These are phyloP conservation scores for Heliornis fulica DNA, from an alignment of 2,113 vertebrate species.

Conservation along the genomic window DNA sequence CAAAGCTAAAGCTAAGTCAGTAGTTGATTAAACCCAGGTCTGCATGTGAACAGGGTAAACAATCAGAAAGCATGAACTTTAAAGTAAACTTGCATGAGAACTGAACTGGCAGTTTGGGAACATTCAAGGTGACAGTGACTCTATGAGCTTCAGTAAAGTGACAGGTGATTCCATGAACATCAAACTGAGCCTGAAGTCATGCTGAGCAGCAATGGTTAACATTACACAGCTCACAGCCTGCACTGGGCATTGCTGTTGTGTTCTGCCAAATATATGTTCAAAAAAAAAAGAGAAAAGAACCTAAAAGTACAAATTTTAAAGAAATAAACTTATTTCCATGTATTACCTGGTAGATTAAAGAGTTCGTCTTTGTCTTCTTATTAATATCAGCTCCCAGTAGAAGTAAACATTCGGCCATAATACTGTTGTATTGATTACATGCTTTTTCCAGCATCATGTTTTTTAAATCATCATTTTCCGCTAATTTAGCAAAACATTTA, in stretches of 20 bases:
- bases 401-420: constrained; percentile 89
- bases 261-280: neutral
- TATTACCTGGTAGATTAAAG: constrained; percentile 90
- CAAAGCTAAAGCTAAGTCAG: neutral
- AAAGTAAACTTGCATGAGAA: neutral
- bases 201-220: neutral
- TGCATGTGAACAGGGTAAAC: neutral
- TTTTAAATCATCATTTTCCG: constrained; percentile 78
- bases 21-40: neutral
- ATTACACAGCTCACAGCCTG: neutral
- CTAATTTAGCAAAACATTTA: constrained; percentile 88
- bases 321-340: neutral
- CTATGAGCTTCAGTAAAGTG: neutral
- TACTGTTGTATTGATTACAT: constrained; percentile 79
- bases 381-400: constrained; percentile 88
- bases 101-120: neutral
- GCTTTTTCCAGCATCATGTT: constrained; percentile 87
- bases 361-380: constrained; percentile 80
- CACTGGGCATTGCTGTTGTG: neutral
- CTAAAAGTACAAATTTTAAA: neutral
- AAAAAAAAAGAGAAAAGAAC: neutral
- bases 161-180: neutral
- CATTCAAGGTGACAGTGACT: neutral
- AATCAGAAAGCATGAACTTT: neutral
- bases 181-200: neutral